Evolutionary conservation across 2,113 vertebrate genomes (phyloP).

Genomic region (Melanotaenia duboulayi): DNA sequence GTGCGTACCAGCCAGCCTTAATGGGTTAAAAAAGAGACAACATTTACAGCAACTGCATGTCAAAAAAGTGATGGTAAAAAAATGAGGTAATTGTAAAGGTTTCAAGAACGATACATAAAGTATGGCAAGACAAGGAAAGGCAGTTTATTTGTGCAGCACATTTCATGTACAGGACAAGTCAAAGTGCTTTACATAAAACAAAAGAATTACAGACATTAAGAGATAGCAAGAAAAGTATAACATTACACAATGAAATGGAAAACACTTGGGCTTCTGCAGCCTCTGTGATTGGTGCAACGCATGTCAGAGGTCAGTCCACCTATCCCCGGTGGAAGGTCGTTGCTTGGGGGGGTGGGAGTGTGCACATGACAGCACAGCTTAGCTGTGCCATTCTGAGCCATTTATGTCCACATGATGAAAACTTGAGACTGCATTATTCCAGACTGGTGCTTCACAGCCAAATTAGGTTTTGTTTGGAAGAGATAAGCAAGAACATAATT

Average conservation of each 20-base stretch:
- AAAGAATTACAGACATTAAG: no score
- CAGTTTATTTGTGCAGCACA: no score
- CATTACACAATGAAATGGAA: background rate
- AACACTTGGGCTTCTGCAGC: background rate
- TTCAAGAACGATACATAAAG: background rate
- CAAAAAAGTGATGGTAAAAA: background rate
- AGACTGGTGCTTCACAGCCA: no score
- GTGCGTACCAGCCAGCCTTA: no score
- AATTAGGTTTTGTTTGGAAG: no score
- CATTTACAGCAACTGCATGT: background rate
- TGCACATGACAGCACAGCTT: background rate
- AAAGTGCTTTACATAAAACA: no score
- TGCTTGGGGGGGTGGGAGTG: background rate
- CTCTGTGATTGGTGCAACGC: constrained; percentile 10
- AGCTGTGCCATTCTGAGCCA: background rate
- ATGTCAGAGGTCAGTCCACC: constrained; percentile 17
- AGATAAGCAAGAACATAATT: no score
- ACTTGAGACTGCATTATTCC: no score
- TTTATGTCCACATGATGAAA: background rate
- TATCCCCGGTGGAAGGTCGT: constrained; percentile 3
- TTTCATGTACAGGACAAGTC: no score
- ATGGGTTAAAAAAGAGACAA: no score
- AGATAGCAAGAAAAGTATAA: background rate
- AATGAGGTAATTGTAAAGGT: background rate
- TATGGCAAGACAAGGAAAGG: no score